These are phyloP conservation scores for Epicauta chinensis DNA, from an alignment of 1,140 invertebrate genomes.

Conservation along the genomic window DNA sequence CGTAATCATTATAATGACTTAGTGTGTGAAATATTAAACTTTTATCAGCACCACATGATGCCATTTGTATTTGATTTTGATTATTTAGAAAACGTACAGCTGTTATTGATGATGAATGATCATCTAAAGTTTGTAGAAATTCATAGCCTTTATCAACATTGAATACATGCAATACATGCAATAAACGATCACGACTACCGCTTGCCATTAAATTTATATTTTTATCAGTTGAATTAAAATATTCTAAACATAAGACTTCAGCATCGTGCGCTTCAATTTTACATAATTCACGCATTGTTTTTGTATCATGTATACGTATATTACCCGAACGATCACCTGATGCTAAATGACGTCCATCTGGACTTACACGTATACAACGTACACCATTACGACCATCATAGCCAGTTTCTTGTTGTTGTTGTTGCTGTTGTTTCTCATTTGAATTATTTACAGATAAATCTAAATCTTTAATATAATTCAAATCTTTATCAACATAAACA, in stretches of 20 bases:
- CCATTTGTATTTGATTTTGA: constrained; percentile 68
- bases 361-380: constrained; percentile 77
- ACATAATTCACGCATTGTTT: constrained; percentile 61
- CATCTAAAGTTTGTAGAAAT: constrained; percentile 88
- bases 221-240: constrained; percentile 50
- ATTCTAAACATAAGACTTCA: constrained; percentile 95
- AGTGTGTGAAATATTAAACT: constrained; percentile 86
- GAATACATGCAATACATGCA: constrained; percentile 97
- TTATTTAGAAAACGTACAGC: constrained; percentile 73
- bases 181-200: constrained; percentile 87
- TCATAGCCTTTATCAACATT: constrained; percentile 81
- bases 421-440: constrained; percentile 48
- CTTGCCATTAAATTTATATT: constrained; percentile 69
- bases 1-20: constrained; percentile 34
- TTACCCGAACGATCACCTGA: constrained; percentile 79
- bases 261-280: constrained; percentile 95
- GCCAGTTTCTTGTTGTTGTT: constrained; percentile 48
- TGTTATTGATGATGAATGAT: constrained; percentile 94
- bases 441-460: constrained; percentile 57
- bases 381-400: constrained; percentile 87
- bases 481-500: constrained; percentile 80
- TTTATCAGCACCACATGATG: constrained; percentile 95
- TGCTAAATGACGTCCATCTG: constrained; percentile 84
- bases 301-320: constrained; percentile 75
- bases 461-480: constrained; percentile 80